A percentile compares a stretch with the other conserved stretches of the same genome.
Conservation (phyloP, 2,797 vertebrate genomes). For the Bradypus variegatus region DNA sequence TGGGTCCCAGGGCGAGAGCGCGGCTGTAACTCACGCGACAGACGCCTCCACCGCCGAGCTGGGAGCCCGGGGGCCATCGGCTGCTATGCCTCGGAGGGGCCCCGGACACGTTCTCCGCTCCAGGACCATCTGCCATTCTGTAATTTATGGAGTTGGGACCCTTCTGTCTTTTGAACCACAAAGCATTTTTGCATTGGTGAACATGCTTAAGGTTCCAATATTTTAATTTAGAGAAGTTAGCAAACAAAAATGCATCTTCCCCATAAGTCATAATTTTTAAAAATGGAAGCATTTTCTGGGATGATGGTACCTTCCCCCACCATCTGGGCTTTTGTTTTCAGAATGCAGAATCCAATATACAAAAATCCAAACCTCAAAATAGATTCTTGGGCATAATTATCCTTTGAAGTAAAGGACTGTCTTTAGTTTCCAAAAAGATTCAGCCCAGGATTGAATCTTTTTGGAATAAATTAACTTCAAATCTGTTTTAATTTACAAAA, state of each 20-base stretch:
- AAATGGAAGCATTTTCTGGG: not conserved
- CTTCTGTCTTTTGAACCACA: conserved; percentile 37
- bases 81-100: conserved; percentile 49
- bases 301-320: not conserved
- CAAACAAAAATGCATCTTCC: not conserved
- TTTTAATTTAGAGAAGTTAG: conserved; percentile 43
- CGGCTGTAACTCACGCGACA: conserved; percentile 46
- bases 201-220: conserved; percentile 25
- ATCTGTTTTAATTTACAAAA: not conserved
- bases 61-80: conserved; percentile 2
- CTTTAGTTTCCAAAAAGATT: conserved; percentile 27
- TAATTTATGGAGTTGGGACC: conserved; percentile 36
- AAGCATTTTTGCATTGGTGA: conserved; percentile 30
- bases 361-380: not conserved
- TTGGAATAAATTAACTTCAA: conserved; percentile 13
- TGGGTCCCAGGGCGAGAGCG: conserved; percentile 56
- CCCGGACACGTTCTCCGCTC: conserved; percentile 34
- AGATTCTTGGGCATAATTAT: not conserved
- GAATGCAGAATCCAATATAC: not conserved
- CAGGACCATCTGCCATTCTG: conserved; percentile 53
- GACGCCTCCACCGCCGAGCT: conserved; percentile 20
- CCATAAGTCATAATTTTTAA: not conserved
- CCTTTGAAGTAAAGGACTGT: not conserved
- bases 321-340: not conserved
- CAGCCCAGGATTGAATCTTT: too few species aligned